Percentiles rank a stretch among this genome's conserved stretches.
These are phyloP conservation scores for Emydocephalus ijimae DNA, from an alignment of 2,113 vertebrate genomes.

Conservation along the genomic window DNA sequence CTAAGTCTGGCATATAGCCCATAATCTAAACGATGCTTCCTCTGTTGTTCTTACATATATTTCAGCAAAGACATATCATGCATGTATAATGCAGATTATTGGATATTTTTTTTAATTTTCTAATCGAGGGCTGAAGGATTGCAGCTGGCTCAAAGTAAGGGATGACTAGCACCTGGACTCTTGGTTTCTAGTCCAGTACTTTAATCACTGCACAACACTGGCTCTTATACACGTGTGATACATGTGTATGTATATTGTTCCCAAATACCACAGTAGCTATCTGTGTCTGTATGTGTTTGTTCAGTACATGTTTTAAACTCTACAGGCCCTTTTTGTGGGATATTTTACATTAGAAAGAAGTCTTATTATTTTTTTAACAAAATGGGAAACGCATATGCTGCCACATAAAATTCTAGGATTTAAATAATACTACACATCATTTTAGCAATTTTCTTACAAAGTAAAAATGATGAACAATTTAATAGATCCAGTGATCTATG, in stretches of 20 bases:
- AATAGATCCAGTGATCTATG: not conserved
- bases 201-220: not conserved
- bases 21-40: not conserved
- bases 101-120: not conserved
- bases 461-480: not conserved
- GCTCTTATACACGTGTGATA: not conserved
- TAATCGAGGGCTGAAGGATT: not conserved
- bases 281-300: not conserved
- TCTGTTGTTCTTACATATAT: not conserved
- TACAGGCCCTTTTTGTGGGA: not conserved
- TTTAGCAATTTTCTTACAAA: not conserved
- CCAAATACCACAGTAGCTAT: not conserved
- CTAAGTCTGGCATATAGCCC: not conserved
- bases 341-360: not conserved
- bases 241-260: not conserved
- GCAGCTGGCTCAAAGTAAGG: not conserved
- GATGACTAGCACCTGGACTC: not conserved
- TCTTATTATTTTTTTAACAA: not conserved
- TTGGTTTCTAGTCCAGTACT: not conserved
- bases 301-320: not conserved
- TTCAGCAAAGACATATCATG: not conserved
- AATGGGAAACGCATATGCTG: not conserved
- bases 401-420: not conserved
- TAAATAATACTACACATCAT: not conserved
- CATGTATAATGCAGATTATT: not conserved